Base-by-base conservation (phyloP, 2,888 invertebrate genomes). In the Melitaea athalia region DNA sequence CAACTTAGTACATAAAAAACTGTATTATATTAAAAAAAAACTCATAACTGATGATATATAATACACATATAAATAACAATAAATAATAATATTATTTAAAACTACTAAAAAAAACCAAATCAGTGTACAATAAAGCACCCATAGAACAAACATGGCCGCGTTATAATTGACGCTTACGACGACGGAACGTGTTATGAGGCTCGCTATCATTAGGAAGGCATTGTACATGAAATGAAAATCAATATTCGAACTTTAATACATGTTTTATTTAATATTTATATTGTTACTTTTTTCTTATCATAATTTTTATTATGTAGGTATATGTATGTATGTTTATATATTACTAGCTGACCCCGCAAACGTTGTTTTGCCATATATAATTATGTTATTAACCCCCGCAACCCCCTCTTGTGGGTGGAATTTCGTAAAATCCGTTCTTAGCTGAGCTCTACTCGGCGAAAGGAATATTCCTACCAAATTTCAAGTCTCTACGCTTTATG, bases 141-240 rank as follows among this genome's bases (percentile, higher is more conserved):
- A 50, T 15, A 65, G 60, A 76, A 65, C 67, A 75, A 76, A 79
- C 78, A 86, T 87, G 87, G 87, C 86, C 85, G 81, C 80, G 83
- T 81, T 86, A 85, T 88, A 88, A 88, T 88, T 87, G 81, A 72
- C 76, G 85, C 85, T 83, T 85, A 67, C 66, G 69, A 64, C 63
- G 67, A 66, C 57, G 69, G 71, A 64, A 69, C 59, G 52, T 64
- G 66, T 66, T 66, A 55, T 55, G 55, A 55, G 61, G 61, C 45
- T 15, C 66, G 33, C 52, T 24, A 31, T 52, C 59, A 52, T 65
- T 59, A 65, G 50, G 33, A 38, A 45, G 6, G 43, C 52, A 52
- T 52, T 55, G 33, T 3, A 61, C 15, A 53, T 63, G 43, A 52
- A 63, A 15, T 17, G 49, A 68, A 67, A 63, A 63, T 68, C 63